A percentile compares a stretch with the other conserved stretches of the same genome.
Evolutionary conservation across 1,140 invertebrate species (phyloP).

Genomic region (Cydia strobilella): DNA sequence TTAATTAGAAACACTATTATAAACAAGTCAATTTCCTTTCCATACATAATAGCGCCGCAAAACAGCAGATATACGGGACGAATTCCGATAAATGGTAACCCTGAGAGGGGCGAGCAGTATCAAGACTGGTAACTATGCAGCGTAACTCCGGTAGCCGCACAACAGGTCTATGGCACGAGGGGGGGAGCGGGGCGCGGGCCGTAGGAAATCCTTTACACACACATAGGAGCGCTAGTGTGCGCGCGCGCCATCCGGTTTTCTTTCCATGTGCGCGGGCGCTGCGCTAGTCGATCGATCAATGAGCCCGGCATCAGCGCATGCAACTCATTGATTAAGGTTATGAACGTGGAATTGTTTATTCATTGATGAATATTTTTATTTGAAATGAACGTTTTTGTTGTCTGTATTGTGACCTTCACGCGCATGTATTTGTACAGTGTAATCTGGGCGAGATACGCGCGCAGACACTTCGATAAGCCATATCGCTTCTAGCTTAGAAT

Average conservation of each 20-base stretch:
- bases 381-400: slow-evolving; percentile 67
- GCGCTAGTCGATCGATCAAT: slow-evolving; percentile 77
- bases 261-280: slow-evolving; percentile 59
- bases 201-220: slow-evolving; percentile 75
- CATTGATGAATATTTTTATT: slow-evolving; percentile 78
- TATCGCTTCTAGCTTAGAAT: slow-evolving; percentile 22
- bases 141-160: slow-evolving; percentile 45
- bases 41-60: slow-evolving; percentile 8
- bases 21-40: slow-evolving; percentile 13
- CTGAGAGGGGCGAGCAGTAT: slow-evolving; percentile 57
- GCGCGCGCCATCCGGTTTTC: slow-evolving; percentile 70
- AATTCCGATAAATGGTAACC: slow-evolving; percentile 29
- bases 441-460: slow-evolving; percentile 21
- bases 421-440: slow-evolving; percentile 17
- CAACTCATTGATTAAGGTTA: slow-evolving; percentile 79
- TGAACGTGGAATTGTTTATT: slow-evolving; percentile 79
- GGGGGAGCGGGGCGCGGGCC: slow-evolving; percentile 59
- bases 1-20: neutral
- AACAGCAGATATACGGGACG: slow-evolving; percentile 21
- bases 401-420: slow-evolving; percentile 51
- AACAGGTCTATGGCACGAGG: slow-evolving; percentile 68
- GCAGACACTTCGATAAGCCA: slow-evolving; percentile 19
- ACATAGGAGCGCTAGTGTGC: slow-evolving; percentile 54
- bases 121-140: slow-evolving; percentile 80
- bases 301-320: slow-evolving; percentile 70